A percentile compares a stretch with the other conserved stretches of the same genome.
Conservation (phyloP, 2,113 vertebrate species). For the Piaya cayana region DNA sequence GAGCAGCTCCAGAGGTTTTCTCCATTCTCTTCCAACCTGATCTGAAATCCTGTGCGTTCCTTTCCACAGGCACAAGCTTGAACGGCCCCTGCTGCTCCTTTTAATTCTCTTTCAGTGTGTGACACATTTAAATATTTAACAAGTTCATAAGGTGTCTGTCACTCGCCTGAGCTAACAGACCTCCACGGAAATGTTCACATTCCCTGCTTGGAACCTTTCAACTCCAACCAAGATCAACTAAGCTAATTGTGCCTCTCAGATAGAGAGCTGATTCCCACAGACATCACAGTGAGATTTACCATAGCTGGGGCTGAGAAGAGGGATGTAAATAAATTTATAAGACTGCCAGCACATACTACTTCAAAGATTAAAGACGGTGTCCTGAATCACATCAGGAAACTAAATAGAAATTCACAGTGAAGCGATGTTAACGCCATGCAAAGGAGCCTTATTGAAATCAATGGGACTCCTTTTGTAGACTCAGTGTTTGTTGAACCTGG, state of each 20-base stretch:
- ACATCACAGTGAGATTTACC: not conserved
- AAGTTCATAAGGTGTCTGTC: not conserved
- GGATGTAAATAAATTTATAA: not conserved
- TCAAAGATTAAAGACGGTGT: not conserved
- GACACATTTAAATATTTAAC: not conserved
- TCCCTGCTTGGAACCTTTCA: not conserved
- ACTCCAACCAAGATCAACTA: fast-evolving
- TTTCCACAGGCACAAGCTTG: not conserved
- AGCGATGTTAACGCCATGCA: fast-evolving
- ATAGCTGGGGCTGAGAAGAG: fast-evolving
- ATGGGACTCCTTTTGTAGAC: not conserved
- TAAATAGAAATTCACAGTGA: fast-evolving
- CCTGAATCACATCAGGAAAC: not conserved
- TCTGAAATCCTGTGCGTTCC: not conserved
- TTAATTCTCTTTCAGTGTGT: not conserved
- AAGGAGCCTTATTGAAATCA: not conserved
- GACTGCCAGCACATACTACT: not conserved
- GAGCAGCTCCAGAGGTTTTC: not conserved
- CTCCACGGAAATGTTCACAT: not conserved
- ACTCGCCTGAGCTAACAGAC: not conserved
- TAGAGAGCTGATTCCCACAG: not conserved
- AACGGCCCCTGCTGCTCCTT: not conserved
- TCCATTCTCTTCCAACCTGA: not conserved
- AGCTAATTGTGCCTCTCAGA: not conserved
- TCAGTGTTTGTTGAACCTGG: not conserved